A percentile compares a stretch with the other conserved stretches of the same genome.
Conservation (phyloP, 2,113 vertebrate genomes). For the Anarhynchus alexandrinus region DNA sequence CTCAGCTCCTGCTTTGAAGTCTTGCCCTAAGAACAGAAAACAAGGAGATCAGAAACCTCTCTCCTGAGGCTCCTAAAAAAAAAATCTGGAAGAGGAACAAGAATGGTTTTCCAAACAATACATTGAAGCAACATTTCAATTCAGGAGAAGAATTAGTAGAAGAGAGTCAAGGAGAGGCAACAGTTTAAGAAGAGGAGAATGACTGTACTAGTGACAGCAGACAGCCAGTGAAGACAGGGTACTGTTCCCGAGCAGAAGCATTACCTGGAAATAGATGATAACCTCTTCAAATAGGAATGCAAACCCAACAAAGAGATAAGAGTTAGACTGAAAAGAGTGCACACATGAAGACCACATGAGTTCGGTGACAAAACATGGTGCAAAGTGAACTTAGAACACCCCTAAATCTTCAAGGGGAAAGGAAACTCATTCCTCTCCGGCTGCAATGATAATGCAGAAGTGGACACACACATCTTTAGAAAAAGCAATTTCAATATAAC, state of each 20-base stretch:
- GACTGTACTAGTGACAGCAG: background rate
- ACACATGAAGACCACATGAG: background rate
- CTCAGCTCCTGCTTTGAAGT: slow-evolving; percentile 5
- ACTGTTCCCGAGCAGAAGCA: background rate
- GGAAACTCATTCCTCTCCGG: background rate
- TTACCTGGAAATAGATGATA: background rate
- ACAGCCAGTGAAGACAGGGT: accelerated
- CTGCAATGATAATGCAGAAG: background rate
- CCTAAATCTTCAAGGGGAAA: background rate
- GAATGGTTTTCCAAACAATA: background rate
- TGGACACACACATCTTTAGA: background rate
- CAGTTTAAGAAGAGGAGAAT: background rate
- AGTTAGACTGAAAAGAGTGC: background rate
- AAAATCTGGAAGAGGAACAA: background rate
- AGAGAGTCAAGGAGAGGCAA: background rate
- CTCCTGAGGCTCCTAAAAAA: background rate
- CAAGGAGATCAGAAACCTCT: background rate
- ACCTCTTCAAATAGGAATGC: background rate
- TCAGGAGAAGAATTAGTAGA: background rate
- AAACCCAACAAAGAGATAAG: background rate
- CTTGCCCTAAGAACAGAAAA: background rate
- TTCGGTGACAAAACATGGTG: background rate
- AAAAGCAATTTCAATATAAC: background rate
- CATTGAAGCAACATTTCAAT: background rate
- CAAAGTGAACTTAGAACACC: background rate